phyloP scores from a whole-genome alignment of 2,113 vertebrate species.

The Cervus canadensis region DNA sequence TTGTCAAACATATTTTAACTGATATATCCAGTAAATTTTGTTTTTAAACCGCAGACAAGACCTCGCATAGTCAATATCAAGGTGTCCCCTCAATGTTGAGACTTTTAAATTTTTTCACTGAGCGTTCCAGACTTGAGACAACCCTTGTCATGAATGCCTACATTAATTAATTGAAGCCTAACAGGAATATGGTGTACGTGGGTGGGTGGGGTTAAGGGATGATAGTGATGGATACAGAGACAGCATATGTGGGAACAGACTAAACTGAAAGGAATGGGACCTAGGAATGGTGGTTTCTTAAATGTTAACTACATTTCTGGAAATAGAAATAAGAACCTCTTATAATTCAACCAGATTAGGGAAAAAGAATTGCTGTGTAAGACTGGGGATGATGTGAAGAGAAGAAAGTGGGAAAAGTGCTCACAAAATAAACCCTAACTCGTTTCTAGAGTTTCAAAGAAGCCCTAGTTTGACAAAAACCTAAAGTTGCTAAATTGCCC shows the following conservation, averaged over 20 bases:
- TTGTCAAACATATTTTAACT: not conserved
- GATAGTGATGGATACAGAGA: not conserved
- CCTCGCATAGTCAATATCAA: not conserved
- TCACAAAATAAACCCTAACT: not conserved
- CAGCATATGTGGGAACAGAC: not conserved
- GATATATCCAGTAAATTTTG: not conserved
- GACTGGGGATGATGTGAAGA: not conserved
- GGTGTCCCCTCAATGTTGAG: not conserved
- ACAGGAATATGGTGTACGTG: not conserved
- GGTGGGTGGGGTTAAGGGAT: accelerated
- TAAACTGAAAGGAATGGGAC: not conserved
- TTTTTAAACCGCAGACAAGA: not conserved
- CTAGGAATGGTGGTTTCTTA: not conserved
- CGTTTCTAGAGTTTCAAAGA: slow-evolving; percentile 26
- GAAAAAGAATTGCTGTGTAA: not conserved
- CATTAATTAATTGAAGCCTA: not conserved
- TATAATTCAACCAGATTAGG: not conserved
- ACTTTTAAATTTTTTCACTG: not conserved
- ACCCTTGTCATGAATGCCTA: not conserved
- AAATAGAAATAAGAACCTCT: slow-evolving; percentile 25
- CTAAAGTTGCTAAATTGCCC: slow-evolving; percentile 50
- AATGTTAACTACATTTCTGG: not conserved
- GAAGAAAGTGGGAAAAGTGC: not conserved
- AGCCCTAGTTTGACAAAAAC: slow-evolving; percentile 45
- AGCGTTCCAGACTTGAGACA: not conserved